phyloP scores from a whole-genome alignment of 1,140 invertebrate genomes.

The Drosophila gunungcola region DNA sequence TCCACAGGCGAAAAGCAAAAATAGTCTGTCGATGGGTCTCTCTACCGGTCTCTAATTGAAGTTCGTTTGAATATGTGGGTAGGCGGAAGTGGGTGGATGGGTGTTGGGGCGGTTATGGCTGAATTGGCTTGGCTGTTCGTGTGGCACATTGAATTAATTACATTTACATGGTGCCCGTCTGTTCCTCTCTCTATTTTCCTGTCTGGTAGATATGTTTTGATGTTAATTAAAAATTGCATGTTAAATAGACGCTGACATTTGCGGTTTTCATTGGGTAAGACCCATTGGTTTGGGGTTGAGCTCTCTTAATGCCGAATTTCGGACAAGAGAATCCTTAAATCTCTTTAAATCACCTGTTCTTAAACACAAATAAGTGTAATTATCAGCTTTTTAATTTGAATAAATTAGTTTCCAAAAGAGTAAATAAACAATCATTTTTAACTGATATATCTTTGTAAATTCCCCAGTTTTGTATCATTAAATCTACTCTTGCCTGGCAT shows the following conservation, averaged over 20 bases:
- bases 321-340: background rate
- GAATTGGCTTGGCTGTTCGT: conserved; percentile 29
- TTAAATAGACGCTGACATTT: conserved; percentile 54
- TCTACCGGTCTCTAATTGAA: conserved; percentile 36
- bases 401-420: no score
- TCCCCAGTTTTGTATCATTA: background rate
- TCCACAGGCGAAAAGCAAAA: conserved; percentile 44
- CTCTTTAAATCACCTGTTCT: background rate
- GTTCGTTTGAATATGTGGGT: conserved; percentile 24
- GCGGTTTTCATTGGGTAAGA: conserved; percentile 24
- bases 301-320: background rate
- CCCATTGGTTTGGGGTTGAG: background rate
- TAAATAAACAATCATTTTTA: no score
- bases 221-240: conserved; percentile 72
- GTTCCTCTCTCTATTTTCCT: conserved; percentile 16
- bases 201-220: conserved; percentile 28
- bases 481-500: background rate
- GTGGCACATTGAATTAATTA: conserved; percentile 65
- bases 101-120: conserved; percentile 6
- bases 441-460: background rate
- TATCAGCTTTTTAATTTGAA: no score
- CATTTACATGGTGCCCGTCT: conserved; percentile 43
- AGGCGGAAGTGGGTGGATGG: conserved; percentile 14
- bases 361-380: no score
- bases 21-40: conserved; percentile 18